Evolutionary conservation across 2,113 vertebrate genomes (phyloP).

Genomic region (Strigops habroptila): DNA sequence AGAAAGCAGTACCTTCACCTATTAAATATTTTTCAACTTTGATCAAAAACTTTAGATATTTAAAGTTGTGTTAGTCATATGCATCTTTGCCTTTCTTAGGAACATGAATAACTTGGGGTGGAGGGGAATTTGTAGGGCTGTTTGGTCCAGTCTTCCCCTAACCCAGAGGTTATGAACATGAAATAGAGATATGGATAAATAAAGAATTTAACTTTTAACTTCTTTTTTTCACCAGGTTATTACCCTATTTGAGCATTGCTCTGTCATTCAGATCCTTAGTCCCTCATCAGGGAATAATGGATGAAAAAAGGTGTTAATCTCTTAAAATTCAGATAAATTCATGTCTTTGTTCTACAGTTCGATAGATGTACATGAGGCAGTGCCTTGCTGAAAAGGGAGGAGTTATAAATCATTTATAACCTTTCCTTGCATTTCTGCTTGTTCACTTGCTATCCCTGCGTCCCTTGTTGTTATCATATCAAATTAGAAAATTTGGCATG

Average conservation of each 20-base stretch:
- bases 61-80: not conserved
- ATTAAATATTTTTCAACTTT: not conserved
- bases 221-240: not conserved
- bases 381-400: not conserved
- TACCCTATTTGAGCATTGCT: not conserved
- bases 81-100: not conserved
- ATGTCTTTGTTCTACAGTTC: not conserved
- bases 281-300: not conserved
- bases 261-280: not conserved
- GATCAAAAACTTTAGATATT: not conserved
- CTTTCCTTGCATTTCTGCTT: not conserved
- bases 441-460: not conserved
- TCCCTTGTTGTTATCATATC: not conserved
- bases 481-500: not conserved
- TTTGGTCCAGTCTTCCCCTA: not conserved
- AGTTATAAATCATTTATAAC: not conserved
- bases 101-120: not conserved
- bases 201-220: not conserved
- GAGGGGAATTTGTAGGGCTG: not conserved
- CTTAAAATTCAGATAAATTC: not conserved
- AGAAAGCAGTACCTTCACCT: not conserved
- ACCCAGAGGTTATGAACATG: not conserved
- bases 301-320: not conserved
- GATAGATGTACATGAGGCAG: not conserved
- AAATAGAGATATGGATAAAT: not conserved